Base-by-base conservation (phyloP, 2,113 vertebrate genomes). In the Aphelocoma coerulescens region DNA sequence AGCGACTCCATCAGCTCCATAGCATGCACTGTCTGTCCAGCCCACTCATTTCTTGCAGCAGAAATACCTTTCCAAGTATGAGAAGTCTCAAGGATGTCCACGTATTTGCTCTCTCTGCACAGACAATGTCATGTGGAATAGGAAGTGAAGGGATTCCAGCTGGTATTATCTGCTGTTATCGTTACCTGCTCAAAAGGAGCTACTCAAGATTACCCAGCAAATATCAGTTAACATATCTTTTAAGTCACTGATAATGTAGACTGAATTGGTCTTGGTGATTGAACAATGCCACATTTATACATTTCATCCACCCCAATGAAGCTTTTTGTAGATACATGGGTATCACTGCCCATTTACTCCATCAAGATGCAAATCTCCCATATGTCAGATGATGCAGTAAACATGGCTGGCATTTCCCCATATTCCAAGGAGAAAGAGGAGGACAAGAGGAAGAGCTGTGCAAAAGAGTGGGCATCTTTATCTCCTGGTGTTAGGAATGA, bases 111-210 rank as follows among this genome's bases (percentile, higher is more conserved):
- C 7, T 18, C 19, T 77, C 35, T 81, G 43, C 24, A 18, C 6
- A 67, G 57, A 13, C 23, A 51, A 3, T 23, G 18, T 19, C 28
- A 21, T 0, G 0, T 44, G 37, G 13, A 67, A 9, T 35, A 27
- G 1, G 11, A 67, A 65, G 28, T 39, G 35, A 63, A 55, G 30
- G 7, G 17, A 10, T 88, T 72, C 26, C 27, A 19, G 19, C 14
- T 72, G 57, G 27, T 15, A 18, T 23, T 67, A 2, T 14, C 32
- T 77, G 26, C 20, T 35, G 16, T 55, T 76, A 30, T 24, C 24
- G 65, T 63, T 72, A 55, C 41, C 43, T 83, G 41, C 65, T 85
- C 57, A 55, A 73, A 61, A 77, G 17, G 43, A 82, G 35, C 27
- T 74, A 16, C 35, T 44, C 16, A 41, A 48, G 33, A 49, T 65